Evolutionary conservation across 2,888 invertebrate genomes (phyloP).

Genomic region (Drosophila diplacantha): DNA sequence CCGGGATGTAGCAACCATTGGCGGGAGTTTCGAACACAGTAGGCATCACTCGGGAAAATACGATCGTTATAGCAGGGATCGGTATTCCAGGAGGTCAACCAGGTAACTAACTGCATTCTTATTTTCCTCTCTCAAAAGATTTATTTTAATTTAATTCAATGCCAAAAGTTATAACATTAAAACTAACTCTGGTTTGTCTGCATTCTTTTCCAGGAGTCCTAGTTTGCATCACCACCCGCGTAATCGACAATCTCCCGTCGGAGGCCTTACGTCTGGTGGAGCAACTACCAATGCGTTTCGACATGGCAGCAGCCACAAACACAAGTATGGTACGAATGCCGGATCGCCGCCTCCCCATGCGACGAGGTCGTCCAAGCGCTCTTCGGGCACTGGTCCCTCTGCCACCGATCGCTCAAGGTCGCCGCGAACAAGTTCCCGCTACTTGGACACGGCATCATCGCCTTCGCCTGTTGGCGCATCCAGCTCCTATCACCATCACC

Average conservation of each 20-base stretch:
- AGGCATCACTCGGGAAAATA: conserved; percentile 70
- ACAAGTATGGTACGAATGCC: conserved; percentile 57
- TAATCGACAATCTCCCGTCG: conserved; percentile 67
- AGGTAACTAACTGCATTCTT: conserved; percentile 58
- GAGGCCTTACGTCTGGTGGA: conserved; percentile 35
- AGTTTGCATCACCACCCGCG: conserved; percentile 69
- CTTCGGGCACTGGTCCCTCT: conserved; percentile 51
- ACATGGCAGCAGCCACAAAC: conserved; percentile 64
- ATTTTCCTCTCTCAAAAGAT: no score
- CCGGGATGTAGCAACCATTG: conserved; percentile 49
- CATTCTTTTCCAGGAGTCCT: conserved; percentile 66
- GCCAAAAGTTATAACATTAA: neutral
- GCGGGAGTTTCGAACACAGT: conserved; percentile 60
- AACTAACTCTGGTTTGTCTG: neutral
- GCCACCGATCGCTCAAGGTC: conserved; percentile 72
- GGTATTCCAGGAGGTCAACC: conserved; percentile 70
- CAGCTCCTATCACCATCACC: conserved; percentile 57
- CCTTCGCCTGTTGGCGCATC: conserved; percentile 74
- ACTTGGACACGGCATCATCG: conserved; percentile 77
- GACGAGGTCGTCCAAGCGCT: conserved; percentile 77
- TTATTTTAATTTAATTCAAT: neutral
- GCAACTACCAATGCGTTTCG: conserved; percentile 59
- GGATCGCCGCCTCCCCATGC: conserved; percentile 77
- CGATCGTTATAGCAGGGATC: conserved; percentile 74
- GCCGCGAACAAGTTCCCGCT: conserved; percentile 68